Conservation (phyloP, 2,797 vertebrate species). For the Xerus rutilus region DNA sequence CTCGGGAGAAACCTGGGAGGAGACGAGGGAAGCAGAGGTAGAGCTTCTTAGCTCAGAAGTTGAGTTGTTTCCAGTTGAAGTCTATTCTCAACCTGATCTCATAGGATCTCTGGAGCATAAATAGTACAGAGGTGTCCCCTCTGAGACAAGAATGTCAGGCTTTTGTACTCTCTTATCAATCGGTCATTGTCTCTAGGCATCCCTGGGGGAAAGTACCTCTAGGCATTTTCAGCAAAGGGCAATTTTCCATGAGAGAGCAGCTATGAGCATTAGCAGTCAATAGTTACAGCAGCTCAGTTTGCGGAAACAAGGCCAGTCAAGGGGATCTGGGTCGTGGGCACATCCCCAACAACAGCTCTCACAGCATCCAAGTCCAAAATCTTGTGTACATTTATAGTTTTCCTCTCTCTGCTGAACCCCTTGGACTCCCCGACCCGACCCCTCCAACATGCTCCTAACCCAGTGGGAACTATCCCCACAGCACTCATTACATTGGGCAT, state of each 20-base stretch:
- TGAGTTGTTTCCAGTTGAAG: not conserved
- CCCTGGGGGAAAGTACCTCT: not conserved
- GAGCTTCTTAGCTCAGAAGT: not conserved
- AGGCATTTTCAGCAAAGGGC: not conserved
- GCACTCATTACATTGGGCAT: accelerated
- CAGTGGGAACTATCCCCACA: not conserved
- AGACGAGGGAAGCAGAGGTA: not conserved
- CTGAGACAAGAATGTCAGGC: not conserved
- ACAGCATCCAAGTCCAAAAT: not conserved
- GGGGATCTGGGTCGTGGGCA: not conserved
- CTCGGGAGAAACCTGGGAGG: not conserved
- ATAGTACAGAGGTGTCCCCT: not conserved
- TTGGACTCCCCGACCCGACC: not conserved
- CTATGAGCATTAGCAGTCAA: not conserved
- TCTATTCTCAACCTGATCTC: not conserved
- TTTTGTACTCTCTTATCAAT: not conserved
- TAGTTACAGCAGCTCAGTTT: not conserved
- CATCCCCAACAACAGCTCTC: not conserved
- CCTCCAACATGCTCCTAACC: not conserved
- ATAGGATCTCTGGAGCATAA: not conserved
- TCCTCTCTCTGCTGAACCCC: not conserved
- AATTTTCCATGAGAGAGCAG: not conserved
- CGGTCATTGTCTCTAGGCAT: not conserved
- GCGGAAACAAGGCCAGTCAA: not conserved
- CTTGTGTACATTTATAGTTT: too few species aligned